Conservation (phyloP, 2,113 vertebrate genomes). For the Petaurus breviceps region DNA sequence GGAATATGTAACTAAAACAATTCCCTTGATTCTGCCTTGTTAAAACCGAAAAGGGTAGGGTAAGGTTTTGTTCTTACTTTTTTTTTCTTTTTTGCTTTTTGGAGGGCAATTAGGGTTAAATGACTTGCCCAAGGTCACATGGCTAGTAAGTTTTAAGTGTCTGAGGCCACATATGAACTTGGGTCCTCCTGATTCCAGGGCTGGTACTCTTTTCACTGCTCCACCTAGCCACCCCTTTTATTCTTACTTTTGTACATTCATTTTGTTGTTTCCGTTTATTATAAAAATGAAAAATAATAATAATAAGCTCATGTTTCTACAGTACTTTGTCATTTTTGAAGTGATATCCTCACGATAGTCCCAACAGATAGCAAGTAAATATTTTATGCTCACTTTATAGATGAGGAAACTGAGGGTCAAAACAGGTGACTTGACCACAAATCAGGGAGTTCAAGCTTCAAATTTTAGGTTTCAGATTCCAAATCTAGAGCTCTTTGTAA, state of each 20-base stretch:
- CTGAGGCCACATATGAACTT: too few relatives aligned
- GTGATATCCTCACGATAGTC: background rate
- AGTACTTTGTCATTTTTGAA: background rate
- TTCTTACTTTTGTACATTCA: background rate
- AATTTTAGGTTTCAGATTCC: background rate
- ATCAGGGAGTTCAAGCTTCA: background rate
- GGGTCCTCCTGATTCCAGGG: too few relatives aligned
- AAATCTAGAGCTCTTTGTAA: background rate
- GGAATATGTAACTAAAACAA: background rate
- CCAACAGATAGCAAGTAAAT: background rate
- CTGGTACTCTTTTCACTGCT: too few relatives aligned
- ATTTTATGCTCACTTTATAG: background rate
- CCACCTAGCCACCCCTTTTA: too few relatives aligned
- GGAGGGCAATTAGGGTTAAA: too few relatives aligned
- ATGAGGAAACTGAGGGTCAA: background rate
- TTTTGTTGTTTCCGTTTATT: background rate
- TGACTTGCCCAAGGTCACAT: too few relatives aligned
- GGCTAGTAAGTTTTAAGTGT: too few relatives aligned
- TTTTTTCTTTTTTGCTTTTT: too few relatives aligned
- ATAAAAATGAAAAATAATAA: background rate
- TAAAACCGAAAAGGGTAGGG: background rate
- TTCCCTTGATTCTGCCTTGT: background rate
- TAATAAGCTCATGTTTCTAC: background rate
- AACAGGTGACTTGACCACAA: background rate
- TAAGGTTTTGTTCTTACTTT: background rate